Conservation (phyloP, 2,888 invertebrate species). For the Euproctis similis region DNA sequence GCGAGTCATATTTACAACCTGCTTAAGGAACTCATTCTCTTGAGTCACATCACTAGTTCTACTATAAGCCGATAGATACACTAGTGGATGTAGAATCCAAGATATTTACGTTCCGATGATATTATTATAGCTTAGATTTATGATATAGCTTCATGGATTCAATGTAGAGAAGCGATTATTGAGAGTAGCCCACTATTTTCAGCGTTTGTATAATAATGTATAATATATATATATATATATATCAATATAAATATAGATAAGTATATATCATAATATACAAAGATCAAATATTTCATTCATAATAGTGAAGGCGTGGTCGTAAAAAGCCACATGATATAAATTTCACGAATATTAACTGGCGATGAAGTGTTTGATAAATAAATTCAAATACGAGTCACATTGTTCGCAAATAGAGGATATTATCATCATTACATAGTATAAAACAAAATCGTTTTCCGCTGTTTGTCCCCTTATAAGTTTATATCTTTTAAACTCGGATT, state of each 20-base stretch:
- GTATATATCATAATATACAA: conserved; percentile 19
- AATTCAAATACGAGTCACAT: too few relatives aligned
- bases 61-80: conserved; percentile 15
- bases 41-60: not conserved
- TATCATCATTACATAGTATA: too few relatives aligned
- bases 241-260: too few relatives aligned
- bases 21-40: too few relatives aligned
- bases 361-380: not conserved
- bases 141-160: conserved; percentile 48
- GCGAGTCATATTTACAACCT: too few relatives aligned
- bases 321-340: conserved; percentile 5
- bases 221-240: too few relatives aligned
- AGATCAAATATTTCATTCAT: conserved; percentile 27
- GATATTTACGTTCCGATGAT: conserved; percentile 50
- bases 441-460: too few relatives aligned
- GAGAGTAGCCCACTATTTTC: conserved; percentile 50
- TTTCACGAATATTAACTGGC: conserved; percentile 2
- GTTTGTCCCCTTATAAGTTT: too few relatives aligned
- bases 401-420: too few relatives aligned
- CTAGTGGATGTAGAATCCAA: conserved; percentile 25
- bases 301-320: conserved; percentile 9
- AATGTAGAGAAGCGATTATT: conserved; percentile 56
- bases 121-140: conserved; percentile 63
- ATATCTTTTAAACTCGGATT: too few relatives aligned
- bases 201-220: conserved; percentile 42